A percentile compares a stretch with the other conserved stretches of the same genome.
phyloP scores from a whole-genome alignment of 2,113 vertebrate species.

The Dicaeum eximium region DNA sequence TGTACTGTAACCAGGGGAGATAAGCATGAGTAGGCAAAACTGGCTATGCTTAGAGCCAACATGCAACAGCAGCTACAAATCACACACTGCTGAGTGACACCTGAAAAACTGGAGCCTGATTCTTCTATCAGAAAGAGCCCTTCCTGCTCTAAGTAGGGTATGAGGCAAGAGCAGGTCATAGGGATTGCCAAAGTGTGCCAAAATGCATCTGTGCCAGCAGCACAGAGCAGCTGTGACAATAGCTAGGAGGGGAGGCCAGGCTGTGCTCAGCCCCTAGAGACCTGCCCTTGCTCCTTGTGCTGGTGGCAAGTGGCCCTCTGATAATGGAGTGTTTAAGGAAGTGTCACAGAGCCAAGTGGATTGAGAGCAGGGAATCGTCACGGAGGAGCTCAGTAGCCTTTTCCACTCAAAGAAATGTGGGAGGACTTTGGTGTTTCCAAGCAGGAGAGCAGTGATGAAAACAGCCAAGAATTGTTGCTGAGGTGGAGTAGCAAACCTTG shows the following conservation, averaged over 20 bases:
- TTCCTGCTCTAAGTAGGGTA: neutral
- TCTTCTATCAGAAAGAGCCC: neutral
- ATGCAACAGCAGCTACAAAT: neutral
- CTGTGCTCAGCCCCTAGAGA: neutral
- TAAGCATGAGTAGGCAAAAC: slow-evolving; percentile 35
- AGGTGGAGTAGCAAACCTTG: slow-evolving; percentile 1
- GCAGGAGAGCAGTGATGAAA: neutral
- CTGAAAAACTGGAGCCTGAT: neutral
- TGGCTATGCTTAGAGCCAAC: neutral
- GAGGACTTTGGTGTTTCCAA: neutral
- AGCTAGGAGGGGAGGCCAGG: neutral
- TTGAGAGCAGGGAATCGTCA: neutral
- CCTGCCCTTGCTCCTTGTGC: neutral
- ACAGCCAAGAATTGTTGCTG: neutral
- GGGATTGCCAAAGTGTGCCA: neutral
- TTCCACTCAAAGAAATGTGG: neutral
- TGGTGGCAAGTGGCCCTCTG: neutral
- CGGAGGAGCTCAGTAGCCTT: neutral
- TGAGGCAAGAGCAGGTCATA: neutral
- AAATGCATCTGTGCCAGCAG: neutral
- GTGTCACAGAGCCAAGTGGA: neutral
- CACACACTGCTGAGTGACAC: neutral
- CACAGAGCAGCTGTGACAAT: neutral
- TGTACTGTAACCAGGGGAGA: slow-evolving; percentile 15
- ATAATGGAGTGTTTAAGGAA: neutral